These are phyloP conservation scores for Sericinus montela DNA, from an alignment of 2,888 invertebrate species.

Conservation along the genomic window DNA sequence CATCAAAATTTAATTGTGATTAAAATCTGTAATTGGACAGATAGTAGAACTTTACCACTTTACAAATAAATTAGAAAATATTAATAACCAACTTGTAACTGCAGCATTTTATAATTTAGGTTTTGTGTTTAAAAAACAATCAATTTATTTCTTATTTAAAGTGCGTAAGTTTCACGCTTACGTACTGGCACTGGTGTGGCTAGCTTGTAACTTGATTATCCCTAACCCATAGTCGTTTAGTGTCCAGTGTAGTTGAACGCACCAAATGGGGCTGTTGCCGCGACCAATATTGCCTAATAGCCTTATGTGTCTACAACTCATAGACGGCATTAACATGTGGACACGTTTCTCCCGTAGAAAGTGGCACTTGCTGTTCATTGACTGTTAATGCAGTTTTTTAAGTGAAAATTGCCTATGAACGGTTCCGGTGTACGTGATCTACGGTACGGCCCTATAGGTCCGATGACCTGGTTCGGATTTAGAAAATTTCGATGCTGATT, in stretches of 20 bases:
- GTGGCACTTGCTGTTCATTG: constrained; percentile 54
- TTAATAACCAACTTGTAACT: too few relatives aligned
- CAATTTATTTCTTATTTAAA: too few relatives aligned
- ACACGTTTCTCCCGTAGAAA: constrained; percentile 65
- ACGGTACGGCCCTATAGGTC: constrained; percentile 36
- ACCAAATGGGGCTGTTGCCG: constrained; percentile 26
- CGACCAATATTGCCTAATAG: constrained; percentile 65
- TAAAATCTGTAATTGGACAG: too few relatives aligned
- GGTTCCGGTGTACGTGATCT: constrained; percentile 52
- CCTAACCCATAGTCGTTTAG: constrained; percentile 9
- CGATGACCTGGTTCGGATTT: constrained; percentile 30
- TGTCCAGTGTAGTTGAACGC: constrained; percentile 26
- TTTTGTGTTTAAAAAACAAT: too few relatives aligned
- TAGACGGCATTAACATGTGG: constrained; percentile 47
- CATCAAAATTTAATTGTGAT: too few relatives aligned
- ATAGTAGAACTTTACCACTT: too few relatives aligned
- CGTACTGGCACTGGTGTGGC: too few relatives aligned
- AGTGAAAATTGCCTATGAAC: constrained; percentile 46
- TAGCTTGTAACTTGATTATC: neutral
- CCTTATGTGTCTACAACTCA: constrained; percentile 36
- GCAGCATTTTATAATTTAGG: too few relatives aligned
- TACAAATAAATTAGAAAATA: too few relatives aligned
- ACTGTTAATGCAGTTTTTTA: constrained; percentile 71
- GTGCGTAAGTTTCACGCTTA: too few relatives aligned
- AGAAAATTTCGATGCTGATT: too few relatives aligned